A percentile compares a stretch with the other conserved stretches of the same genome.
Conservation (phyloP, 1,140 invertebrate species). For the Aradophagus sp. region DNA sequence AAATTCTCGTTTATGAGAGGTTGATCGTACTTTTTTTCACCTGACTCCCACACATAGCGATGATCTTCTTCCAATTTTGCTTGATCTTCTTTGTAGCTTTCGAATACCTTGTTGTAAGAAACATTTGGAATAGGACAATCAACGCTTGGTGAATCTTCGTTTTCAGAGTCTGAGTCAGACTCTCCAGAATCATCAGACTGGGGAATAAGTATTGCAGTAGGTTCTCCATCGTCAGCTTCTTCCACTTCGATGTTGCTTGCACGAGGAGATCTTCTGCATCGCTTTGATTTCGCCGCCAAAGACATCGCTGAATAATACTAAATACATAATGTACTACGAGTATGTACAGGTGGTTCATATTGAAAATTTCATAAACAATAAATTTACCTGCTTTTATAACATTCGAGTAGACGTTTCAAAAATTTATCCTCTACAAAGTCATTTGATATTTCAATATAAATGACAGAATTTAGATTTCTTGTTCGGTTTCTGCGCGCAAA, state of each 20-base stretch:
- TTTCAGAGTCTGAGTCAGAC: slow-evolving; percentile 12
- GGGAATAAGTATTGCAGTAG: slow-evolving; percentile 6
- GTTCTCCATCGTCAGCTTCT: slow-evolving; percentile 7
- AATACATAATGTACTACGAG: too few species aligned
- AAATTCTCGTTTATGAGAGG: slow-evolving; percentile 22
- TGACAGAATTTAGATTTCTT: too few species aligned
- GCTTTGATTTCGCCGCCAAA: slow-evolving; percentile 8
- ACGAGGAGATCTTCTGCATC: slow-evolving; percentile 1
- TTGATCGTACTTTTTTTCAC: slow-evolving; percentile 26
- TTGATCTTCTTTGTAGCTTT: slow-evolving; percentile 29
- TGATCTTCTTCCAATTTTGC: slow-evolving; percentile 36
- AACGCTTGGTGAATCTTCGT: slow-evolving; percentile 3
- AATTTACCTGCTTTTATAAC: too few species aligned
- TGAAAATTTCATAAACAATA: too few species aligned
- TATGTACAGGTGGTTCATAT: too few species aligned
- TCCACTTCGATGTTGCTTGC: slow-evolving; percentile 7
- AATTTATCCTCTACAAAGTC: too few species aligned
- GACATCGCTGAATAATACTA: slow-evolving; percentile 7
- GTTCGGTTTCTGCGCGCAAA: too few species aligned
- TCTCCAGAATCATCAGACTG: slow-evolving; percentile 18
- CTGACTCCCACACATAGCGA: slow-evolving; percentile 23
- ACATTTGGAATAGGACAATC: slow-evolving; percentile 11
- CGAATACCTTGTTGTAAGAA: slow-evolving; percentile 19
- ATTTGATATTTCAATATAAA: too few species aligned
- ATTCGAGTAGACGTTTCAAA: too few species aligned